Base-by-base conservation (phyloP, 2,888 invertebrate species). In the Synergus itoensis region DNA sequence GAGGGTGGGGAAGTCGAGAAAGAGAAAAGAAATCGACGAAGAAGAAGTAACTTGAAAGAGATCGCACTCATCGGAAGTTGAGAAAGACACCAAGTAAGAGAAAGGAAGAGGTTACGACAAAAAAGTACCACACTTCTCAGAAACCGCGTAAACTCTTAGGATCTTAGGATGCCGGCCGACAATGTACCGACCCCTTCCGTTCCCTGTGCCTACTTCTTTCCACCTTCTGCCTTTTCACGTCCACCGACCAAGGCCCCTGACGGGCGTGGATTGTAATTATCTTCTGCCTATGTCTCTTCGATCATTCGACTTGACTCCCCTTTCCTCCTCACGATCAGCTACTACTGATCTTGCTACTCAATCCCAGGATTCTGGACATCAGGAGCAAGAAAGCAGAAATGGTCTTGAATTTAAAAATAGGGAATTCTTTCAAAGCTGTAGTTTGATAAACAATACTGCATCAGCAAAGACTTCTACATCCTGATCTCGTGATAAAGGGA, bases 81-180 rank as follows among this genome's bases (percentile, higher is more conserved):
- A 80, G 76, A 81, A 78, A 85, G 81, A 85, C 78, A 79, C 75
- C 82, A 77, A 65, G 63, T 76, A 77, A 83, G 78, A 79, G 79
- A 77, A 62, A 77, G 64, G 84, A 43, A 45, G 14, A 67, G 84
- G 78, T 79, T 76, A 77, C 53, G 63, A 84, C 86, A 90, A 89
- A 90, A 90, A 88, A 86, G 77, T 86, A 86, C 82, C 77, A 81
- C 84, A 84, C 21, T 89, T 90, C 88, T 84, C 84, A 84, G 89
- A 89, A 90, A 89, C 84, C 86, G 88, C 89, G 88, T 89, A 89
- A 90, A 89, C 85, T 87, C 86, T 87, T 82, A 84, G 83, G 89
- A 89, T 88, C 89, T 88, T 88, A 88, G 86, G 87, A 88, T 83
- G 86, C 85, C 86, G 82, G 85, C 87, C 86, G 62, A 62, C 62